Evolutionary conservation across 2,113 vertebrate genomes (phyloP), one percentile per base, ranked within the genome.

Genomic region (Oryzias woworae): DNA sequence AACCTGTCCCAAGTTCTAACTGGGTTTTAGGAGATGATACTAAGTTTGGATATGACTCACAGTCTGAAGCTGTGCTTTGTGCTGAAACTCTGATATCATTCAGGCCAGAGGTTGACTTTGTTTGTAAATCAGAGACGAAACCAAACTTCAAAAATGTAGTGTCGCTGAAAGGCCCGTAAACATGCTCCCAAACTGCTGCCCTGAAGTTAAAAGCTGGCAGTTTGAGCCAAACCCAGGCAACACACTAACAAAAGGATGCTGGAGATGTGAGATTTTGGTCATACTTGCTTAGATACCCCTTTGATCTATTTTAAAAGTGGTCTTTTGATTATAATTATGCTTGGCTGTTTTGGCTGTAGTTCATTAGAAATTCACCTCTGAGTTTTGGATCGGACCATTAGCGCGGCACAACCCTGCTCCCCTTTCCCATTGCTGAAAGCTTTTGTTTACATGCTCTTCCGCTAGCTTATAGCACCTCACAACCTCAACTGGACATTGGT

Each of bases 21-120:
- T 85, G 71, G 64, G 78, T 85, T 88, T 85, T 73, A 82, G 69
- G 69, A 86, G 85, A 74, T 78, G 84, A 80, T 81, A 58, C 91
- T 91, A 90, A 90, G 81, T 92, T 89, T 89, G 88, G 87, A 65
- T 81, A 81, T 88, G 87, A 91, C 67, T 88, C 88, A 84, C 58
- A 51, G 78, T 87, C 83, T 85, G 83, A 58, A 47, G 75, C 81
- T 70, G 43, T 61, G 77, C 84, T 88, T 87, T 88, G 82, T 81
- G 71, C 76, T 82, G 64, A 52, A 49, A 71, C 60, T 36, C 64
- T 80, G 73, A 62, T 66, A 23, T 81, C 58, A 80, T 71, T 71
- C 66, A 75, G 64, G 62, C 48, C 28, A 52, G 62, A 73, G 75
- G 52, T 71, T 72, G 47, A 62, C 73, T 54, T 48, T 55, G 53